phyloP scores from a whole-genome alignment of 2,888 invertebrate genomes.

The Chorisops tibialis region DNA sequence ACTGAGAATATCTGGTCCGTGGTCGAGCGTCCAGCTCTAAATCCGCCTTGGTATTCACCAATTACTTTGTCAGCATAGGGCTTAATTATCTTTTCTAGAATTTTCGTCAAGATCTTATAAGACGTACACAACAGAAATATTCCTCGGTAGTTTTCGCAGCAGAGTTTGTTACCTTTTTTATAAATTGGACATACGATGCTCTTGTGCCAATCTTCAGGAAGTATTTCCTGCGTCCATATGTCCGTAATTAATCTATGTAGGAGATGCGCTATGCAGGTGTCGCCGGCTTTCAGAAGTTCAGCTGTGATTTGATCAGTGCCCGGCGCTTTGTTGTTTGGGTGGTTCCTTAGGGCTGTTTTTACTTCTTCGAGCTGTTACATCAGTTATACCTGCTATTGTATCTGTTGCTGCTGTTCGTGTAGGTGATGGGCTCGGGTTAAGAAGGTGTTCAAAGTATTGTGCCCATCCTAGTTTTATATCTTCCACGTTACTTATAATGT shows the following conservation, averaged over 20 bases:
- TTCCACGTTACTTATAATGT: neutral
- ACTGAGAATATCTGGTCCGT: neutral
- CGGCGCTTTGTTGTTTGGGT: slow-evolving; percentile 7
- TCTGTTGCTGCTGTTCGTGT: neutral
- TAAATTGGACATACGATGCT: slow-evolving; percentile 7
- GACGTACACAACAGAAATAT: slow-evolving; percentile 5
- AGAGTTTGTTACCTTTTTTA: slow-evolving; percentile 10
- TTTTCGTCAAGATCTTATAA: slow-evolving; percentile 1
- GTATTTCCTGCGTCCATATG: no score
- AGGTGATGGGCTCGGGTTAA: neutral
- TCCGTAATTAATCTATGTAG: no score
- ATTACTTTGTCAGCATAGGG: neutral
- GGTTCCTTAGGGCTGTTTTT: neutral
- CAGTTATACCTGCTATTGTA: neutral
- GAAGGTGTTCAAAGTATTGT: neutral
- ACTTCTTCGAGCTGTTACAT: neutral
- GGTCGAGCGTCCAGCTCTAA: neutral
- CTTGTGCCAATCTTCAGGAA: slow-evolving; percentile 3
- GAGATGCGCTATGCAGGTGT: neutral
- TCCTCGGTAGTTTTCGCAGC: slow-evolving; percentile 14
- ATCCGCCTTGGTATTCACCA: slow-evolving; percentile 16
- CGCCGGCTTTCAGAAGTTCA: slow-evolving; percentile 5
- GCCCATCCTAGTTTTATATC: neutral
- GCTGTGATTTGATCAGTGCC: slow-evolving; percentile 5
- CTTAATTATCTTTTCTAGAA: slow-evolving; percentile 6